phyloP scores from a whole-genome alignment of 1,140 invertebrate genomes.

The Trypoxylus dichotomus region DNA sequence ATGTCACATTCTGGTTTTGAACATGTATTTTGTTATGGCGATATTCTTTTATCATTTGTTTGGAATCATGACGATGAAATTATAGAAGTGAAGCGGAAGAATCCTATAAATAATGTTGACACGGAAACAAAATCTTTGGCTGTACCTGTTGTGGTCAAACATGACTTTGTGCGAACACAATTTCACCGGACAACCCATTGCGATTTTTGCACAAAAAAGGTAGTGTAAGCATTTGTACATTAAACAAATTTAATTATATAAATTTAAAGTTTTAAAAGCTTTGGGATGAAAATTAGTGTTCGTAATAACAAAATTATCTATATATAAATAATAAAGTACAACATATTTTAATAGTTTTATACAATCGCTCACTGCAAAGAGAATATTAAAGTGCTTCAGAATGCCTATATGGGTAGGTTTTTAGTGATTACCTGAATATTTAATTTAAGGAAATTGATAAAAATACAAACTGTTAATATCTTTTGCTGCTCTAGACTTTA shows the following conservation, averaged over 20 bases:
- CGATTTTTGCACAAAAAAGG: constrained; percentile 91
- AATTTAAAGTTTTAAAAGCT: too few species aligned
- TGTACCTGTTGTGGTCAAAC: constrained; percentile 51
- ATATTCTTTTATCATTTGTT: constrained; percentile 81
- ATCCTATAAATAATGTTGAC: constrained; percentile 40
- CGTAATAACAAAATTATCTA: too few species aligned
- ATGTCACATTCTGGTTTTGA: constrained; percentile 84
- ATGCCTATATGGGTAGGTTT: too few species aligned
- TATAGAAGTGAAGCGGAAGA: constrained; percentile 49
- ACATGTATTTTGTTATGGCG: constrained; percentile 85
- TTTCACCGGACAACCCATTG: constrained; percentile 86
- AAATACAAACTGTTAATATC: too few species aligned
- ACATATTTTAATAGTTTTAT: too few species aligned
- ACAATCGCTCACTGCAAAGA: too few species aligned
- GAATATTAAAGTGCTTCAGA: too few species aligned
- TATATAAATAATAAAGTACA: too few species aligned
- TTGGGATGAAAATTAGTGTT: too few species aligned
- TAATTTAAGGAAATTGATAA: too few species aligned
- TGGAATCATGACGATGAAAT: constrained; percentile 59
- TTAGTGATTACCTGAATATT: too few species aligned
- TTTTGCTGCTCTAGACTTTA: too few species aligned
- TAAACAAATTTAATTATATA: constrained; percentile 1
- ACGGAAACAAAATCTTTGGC: constrained; percentile 44
- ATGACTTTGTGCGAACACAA: constrained; percentile 83
- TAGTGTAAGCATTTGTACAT: constrained; percentile 53